Percentiles rank a stretch among this genome's conserved stretches.
These are phyloP conservation scores for Morinoia aosen DNA, from an alignment of 2,888 invertebrate genomes.

Conservation along the genomic window DNA sequence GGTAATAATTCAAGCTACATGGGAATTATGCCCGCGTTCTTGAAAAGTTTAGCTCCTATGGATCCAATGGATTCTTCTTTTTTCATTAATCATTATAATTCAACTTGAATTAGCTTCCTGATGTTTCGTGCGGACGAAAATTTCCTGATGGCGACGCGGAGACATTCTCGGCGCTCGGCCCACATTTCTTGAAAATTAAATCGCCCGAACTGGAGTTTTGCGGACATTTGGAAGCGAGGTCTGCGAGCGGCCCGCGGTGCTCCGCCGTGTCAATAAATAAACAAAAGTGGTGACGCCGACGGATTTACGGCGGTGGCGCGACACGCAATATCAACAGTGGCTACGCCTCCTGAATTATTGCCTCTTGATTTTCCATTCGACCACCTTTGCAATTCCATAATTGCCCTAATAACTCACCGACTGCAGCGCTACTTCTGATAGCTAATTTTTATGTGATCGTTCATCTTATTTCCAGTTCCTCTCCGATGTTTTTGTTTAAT, in stretches of 20 bases:
- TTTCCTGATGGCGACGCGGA: not conserved
- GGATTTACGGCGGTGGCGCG: not conserved
- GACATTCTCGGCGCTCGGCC: not conserved
- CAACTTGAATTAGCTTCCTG: not conserved
- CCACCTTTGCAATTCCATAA: conserved; percentile 38
- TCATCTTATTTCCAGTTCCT: not conserved
- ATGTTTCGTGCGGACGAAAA: not conserved
- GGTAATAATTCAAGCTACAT: no score
- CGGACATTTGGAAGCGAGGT: not conserved
- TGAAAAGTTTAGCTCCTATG: no score
- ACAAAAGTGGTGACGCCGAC: conserved; percentile 23
- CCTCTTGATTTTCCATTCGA: conserved; percentile 38
- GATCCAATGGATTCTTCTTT: no score
- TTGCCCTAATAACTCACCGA: conserved; percentile 41
- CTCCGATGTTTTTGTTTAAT: not conserved
- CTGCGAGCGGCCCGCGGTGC: not conserved
- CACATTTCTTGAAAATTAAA: not conserved
- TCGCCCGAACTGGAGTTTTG: not conserved
- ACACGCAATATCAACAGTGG: conserved; percentile 40
- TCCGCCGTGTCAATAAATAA: conserved; percentile 17
- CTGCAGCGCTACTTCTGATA: not conserved
- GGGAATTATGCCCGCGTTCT: no score
- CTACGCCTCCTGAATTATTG: conserved; percentile 19
- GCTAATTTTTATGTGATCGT: conserved; percentile 31
- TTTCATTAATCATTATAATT: no score